Evolutionary conservation across 2,113 vertebrate species (phyloP).

Genomic region (Atherinomorus stipes): DNA sequence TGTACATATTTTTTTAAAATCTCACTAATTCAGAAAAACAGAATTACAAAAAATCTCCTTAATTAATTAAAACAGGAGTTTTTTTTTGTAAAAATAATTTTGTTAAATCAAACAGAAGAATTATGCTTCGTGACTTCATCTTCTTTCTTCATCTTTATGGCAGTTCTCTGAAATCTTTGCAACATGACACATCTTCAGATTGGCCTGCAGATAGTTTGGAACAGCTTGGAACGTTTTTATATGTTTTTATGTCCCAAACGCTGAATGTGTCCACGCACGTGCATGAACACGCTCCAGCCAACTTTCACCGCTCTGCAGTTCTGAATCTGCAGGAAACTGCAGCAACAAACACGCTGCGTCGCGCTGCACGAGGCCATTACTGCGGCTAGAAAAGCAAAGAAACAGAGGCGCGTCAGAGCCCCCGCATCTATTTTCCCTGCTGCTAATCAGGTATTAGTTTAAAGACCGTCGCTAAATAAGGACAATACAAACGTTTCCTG

Average conservation of each 20-base stretch:
- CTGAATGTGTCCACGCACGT: conserved; percentile 2
- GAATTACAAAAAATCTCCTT: too few species aligned
- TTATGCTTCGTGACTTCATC: too few species aligned
- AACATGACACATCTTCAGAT: too few species aligned
- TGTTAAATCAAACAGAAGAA: too few species aligned
- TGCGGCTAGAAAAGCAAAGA: conserved; percentile 48
- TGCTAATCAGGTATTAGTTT: conserved; percentile 70
- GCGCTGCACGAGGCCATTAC: conserved; percentile 32
- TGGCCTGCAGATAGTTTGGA: not conserved
- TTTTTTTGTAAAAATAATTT: too few species aligned
- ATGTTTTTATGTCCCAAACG: not conserved
- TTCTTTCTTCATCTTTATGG: too few species aligned
- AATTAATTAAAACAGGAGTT: too few species aligned
- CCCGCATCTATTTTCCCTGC: conserved; percentile 20
- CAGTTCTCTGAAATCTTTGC: too few species aligned
- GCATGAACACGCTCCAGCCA: conserved; percentile 11
- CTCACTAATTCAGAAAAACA: too few species aligned
- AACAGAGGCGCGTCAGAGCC: not conserved
- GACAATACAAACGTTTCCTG: conserved; percentile 75
- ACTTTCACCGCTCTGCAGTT: conserved; percentile 2
- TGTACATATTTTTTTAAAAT: too few species aligned
- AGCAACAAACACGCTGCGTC: not conserved
- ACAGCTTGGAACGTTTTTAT: not conserved
- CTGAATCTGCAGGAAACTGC: not conserved
- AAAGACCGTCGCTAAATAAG: conserved; percentile 72